Evolutionary conservation across 2,797 vertebrate species (phyloP).

Genomic region (Myotis vivesi): DNA sequence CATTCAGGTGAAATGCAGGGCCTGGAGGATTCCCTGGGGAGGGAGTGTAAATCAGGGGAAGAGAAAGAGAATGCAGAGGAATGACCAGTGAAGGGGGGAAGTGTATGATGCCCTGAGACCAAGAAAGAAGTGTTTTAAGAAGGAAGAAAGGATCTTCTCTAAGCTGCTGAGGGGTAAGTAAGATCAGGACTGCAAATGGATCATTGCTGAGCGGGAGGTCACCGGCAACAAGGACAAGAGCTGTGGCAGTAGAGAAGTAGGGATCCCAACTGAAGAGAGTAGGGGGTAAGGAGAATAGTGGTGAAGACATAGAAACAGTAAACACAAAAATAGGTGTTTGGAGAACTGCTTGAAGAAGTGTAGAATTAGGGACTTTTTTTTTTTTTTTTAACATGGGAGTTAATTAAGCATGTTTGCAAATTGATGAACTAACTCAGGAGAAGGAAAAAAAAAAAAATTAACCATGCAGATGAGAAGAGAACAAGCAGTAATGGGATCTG

Average conservation of each 20-base stretch:
- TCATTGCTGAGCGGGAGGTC: neutral
- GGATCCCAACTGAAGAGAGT: neutral
- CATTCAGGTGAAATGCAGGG: neutral
- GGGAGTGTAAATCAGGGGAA: neutral
- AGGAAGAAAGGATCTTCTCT: neutral
- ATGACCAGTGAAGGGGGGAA: neutral
- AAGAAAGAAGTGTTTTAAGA: neutral
- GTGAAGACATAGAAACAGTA: neutral
- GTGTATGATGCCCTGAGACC: too few relatives aligned
- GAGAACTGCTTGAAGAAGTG: neutral
- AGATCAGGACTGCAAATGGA: neutral
- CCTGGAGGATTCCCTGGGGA: neutral
- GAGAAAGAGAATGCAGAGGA: neutral
- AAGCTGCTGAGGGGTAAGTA: neutral
- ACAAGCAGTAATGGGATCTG: neutral
- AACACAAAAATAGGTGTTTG: neutral
- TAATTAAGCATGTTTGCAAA: neutral
- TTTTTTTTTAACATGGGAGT: neutral
- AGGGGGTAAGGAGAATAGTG: neutral
- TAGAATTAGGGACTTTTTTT: neutral
- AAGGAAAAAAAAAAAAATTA: neutral
- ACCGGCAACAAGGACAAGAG: neutral
- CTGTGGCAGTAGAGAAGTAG: neutral
- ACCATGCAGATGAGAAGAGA: neutral
- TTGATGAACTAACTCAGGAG: neutral